Conservation (phyloP, 2,797 vertebrate genomes). For the Rhynchotus rufescens region DNA sequence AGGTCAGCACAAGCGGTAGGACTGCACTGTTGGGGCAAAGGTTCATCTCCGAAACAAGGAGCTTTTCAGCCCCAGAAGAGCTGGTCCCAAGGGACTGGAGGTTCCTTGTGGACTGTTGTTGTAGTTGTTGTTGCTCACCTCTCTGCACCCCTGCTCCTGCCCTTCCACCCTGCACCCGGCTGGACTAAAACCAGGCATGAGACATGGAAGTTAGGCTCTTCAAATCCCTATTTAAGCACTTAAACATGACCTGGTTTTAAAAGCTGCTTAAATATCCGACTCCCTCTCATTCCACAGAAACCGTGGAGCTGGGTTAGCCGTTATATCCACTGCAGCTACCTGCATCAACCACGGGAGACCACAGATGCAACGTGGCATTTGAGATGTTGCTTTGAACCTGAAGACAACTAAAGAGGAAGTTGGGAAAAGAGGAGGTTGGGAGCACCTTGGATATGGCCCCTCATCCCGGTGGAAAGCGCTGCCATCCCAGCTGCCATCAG, state of each 20-base stretch:
- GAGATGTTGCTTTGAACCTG: background rate
- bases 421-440: background rate
- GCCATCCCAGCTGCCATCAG: background rate
- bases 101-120: too few relatives aligned
- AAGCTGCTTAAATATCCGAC: background rate
- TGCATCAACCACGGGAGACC: background rate
- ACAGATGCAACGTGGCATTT: background rate
- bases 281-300: background rate
- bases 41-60: background rate
- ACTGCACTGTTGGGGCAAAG: background rate
- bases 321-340: background rate
- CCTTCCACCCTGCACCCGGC: background rate
- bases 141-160: background rate
- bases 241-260: slow-evolving; percentile 13
- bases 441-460: background rate
- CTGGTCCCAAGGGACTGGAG: background rate
- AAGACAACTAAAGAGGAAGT: background rate
- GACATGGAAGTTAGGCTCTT: background rate
- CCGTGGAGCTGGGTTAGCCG: background rate
- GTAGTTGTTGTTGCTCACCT: background rate
- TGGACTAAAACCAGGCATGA: background rate
- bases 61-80: background rate
- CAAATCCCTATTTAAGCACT: background rate
- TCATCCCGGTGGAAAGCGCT: background rate
- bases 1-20: background rate